These are phyloP conservation scores for Dendrolimus pini DNA, from an alignment of 2,888 invertebrate genomes.

Conservation along the genomic window DNA sequence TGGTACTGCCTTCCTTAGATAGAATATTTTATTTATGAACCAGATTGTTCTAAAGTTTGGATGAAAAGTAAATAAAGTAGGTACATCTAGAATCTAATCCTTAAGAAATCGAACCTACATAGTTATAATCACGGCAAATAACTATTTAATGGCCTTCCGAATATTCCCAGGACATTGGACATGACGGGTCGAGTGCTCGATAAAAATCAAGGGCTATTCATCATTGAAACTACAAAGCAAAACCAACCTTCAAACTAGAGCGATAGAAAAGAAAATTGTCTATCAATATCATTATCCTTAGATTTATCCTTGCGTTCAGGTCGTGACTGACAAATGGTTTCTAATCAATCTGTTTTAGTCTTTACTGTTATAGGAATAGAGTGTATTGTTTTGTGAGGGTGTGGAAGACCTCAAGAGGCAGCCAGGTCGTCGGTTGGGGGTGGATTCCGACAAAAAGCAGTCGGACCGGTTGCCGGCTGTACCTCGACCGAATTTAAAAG, in stretches of 20 bases:
- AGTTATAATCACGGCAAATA: slow-evolving; percentile 32
- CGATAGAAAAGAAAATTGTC: slow-evolving; percentile 26
- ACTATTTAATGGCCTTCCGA: slow-evolving; percentile 36
- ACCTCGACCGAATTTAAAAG: slow-evolving; percentile 37
- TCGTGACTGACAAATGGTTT: slow-evolving; percentile 56
- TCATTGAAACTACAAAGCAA: slow-evolving; percentile 21
- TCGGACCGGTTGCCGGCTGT: slow-evolving; percentile 51
- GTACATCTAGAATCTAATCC: too few species aligned
- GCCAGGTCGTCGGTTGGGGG: slow-evolving; percentile 54
- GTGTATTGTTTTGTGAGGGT: slow-evolving; percentile 15
- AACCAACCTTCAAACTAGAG: slow-evolving; percentile 16
- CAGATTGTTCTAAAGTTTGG: too few species aligned
- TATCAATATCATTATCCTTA: slow-evolving; percentile 33
- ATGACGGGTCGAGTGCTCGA: slow-evolving; percentile 66
- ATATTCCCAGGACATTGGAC: slow-evolving; percentile 65
- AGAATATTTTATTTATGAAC: too few species aligned
- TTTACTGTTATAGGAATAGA: slow-evolving; percentile 12
- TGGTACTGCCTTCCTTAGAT: too few species aligned
- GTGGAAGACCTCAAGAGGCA: slow-evolving; percentile 23
- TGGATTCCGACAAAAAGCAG: slow-evolving; percentile 66
- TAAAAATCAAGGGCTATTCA: slow-evolving; percentile 64
- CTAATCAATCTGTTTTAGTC: slow-evolving; percentile 16
- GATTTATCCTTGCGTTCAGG: slow-evolving; percentile 57
- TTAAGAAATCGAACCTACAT: too few species aligned
- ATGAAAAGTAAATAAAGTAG: too few species aligned